Conservation (phyloP, 2,888 invertebrate genomes). For the Proisotoma minuta region DNA sequence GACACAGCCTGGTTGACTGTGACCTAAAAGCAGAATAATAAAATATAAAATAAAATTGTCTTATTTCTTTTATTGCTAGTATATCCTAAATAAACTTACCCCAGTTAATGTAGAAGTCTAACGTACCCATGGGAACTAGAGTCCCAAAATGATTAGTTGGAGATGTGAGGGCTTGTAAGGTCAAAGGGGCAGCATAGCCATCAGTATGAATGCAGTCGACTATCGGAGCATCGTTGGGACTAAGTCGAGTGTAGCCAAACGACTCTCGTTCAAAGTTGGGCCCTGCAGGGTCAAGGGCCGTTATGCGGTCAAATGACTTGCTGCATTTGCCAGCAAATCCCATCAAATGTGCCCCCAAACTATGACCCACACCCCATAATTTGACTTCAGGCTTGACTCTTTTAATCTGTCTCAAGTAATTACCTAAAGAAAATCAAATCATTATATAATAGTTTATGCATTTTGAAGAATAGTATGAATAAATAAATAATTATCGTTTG, state of each 20-base stretch:
- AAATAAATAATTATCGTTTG: too few species aligned
- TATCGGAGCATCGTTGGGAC: conserved; percentile 26
- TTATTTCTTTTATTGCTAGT: neutral
- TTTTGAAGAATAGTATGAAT: too few species aligned
- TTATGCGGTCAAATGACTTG: conserved; percentile 31
- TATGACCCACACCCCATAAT: conserved; percentile 36
- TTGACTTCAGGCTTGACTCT: conserved; percentile 21
- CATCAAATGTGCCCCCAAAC: conserved; percentile 35
- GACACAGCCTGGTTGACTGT: conserved; percentile 35
- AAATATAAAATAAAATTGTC: neutral
- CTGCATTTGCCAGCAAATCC: conserved; percentile 38
- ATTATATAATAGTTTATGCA: too few species aligned
- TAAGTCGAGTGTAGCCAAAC: conserved; percentile 22
- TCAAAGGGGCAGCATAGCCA: conserved; percentile 28
- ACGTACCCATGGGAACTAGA: conserved; percentile 31
- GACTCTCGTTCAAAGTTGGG: conserved; percentile 32
- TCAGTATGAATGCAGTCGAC: conserved; percentile 39
- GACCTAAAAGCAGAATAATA: neutral
- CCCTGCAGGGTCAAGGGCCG: conserved; percentile 21
- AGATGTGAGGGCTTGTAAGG: conserved; percentile 34
- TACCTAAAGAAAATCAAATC: too few species aligned
- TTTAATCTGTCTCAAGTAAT: conserved; percentile 30
- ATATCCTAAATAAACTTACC: conserved; percentile 10
- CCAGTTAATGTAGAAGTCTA: conserved; percentile 36
- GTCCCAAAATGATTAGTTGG: conserved; percentile 37